These are phyloP conservation scores for Cryptus armator DNA, from an alignment of 2,888 invertebrate species.

Conservation along the genomic window DNA sequence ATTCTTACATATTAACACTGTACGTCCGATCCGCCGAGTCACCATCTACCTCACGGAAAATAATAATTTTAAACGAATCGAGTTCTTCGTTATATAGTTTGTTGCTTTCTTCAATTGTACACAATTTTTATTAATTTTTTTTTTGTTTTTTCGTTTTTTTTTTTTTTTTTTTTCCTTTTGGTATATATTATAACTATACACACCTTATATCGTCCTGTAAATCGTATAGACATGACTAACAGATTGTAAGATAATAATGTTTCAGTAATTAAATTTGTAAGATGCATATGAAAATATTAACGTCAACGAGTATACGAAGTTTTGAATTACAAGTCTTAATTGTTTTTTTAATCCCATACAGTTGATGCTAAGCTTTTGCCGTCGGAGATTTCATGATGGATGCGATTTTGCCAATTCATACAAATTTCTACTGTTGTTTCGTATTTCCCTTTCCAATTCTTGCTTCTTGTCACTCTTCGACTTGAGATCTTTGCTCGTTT, in stretches of 20 bases:
- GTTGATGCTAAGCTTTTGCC: no score
- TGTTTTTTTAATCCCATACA: conserved; percentile 13
- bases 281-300: conserved; percentile 65
- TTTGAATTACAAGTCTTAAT: conserved; percentile 13
- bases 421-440: conserved; percentile 80
- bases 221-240: conserved; percentile 68
- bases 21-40: conserved; percentile 57
- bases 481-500: conserved; percentile 75
- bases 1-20: conserved; percentile 32
- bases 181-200: conserved; percentile 60
- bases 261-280: conserved; percentile 69
- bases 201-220: conserved; percentile 67
- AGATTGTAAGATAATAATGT: conserved; percentile 69
- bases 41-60: conserved; percentile 66
- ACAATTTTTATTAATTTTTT: conserved; percentile 50
- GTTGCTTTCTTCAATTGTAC: conserved; percentile 63
- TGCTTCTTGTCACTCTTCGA: conserved; percentile 77
- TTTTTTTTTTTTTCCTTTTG: conserved; percentile 11
- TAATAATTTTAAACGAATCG: conserved; percentile 57
- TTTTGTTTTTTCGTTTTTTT: background rate
- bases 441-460: conserved; percentile 79
- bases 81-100: conserved; percentile 62
- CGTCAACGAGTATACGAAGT: conserved; percentile 58
- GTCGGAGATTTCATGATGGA: conserved; percentile 49
- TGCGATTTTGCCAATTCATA: conserved; percentile 80